phyloP scores from a whole-genome alignment of 92 coral and sea anemone species.

The Siderastrea radians region DNA sequence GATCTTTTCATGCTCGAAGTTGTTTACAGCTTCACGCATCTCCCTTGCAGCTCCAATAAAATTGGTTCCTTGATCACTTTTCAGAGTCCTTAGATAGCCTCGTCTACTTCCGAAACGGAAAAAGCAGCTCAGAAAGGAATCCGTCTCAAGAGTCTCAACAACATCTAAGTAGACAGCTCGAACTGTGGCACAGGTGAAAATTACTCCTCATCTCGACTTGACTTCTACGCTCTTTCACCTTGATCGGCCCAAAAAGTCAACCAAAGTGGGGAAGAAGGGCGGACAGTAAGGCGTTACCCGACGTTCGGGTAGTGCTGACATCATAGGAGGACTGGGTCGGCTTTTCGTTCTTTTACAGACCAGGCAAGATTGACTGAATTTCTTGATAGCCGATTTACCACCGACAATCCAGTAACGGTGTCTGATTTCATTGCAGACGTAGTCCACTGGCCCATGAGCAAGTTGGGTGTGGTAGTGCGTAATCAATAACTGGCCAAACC shows the following conservation, averaged over 20 bases:
- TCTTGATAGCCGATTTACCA: constrained; percentile 2
- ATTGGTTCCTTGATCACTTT: not conserved
- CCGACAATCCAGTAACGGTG: constrained; percentile 60
- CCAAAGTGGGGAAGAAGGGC: constrained; percentile 11
- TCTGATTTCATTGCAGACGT: constrained; percentile 50
- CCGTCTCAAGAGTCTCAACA: not conserved
- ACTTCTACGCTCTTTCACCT: constrained; percentile 44
- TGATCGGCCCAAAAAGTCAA: constrained; percentile 42
- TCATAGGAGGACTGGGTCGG: constrained; percentile 42
- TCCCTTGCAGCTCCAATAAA: no score
- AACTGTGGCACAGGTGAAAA: constrained; percentile 27
- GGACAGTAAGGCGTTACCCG: constrained; percentile 56
- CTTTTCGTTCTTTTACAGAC: constrained; percentile 40
- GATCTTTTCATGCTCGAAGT: no score
- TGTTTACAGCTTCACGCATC: no score
- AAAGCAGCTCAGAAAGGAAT: not conserved
- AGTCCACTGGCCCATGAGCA: constrained; percentile 64
- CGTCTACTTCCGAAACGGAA: constrained; percentile 6
- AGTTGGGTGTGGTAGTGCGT: constrained; percentile 30
- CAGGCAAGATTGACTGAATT: constrained; percentile 24
- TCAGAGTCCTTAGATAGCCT: not conserved
- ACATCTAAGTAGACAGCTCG: not conserved
- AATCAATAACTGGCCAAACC: constrained; percentile 29
- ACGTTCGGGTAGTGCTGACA: constrained; percentile 50
- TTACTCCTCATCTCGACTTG: constrained; percentile 47